Evolutionary conservation across 2,888 invertebrate genomes (phyloP), one percentile per base, ranked within the genome.

Genomic region (Agrochola macilenta): DNA sequence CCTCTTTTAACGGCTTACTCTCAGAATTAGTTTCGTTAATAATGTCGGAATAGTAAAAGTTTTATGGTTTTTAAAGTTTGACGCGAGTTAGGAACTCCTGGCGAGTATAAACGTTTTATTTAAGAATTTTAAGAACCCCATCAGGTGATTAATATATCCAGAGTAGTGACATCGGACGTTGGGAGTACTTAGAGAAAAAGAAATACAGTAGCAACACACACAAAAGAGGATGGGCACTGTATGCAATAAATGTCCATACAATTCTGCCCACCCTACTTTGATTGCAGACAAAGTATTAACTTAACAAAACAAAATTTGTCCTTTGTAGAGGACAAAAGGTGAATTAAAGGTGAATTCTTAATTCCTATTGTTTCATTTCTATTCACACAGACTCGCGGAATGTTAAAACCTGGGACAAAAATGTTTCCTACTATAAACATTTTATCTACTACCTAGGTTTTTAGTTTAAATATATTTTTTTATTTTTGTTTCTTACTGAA

Each of bases 1-100:
- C 89, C 85, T 80, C 87, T 90, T 91, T 94, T 94, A 94, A 95
- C 93, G 91, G 91, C 93, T 93, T 89, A 93, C 92, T 93, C 91
- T 90, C 83, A 88, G 89, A 93, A 92, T 93, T 92, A 92, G 91
- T 91, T 93, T 92, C 88, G 92, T 93, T 93, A 91, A 91, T 93
- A 93, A 92, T 89, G 87, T 89, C 81, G 88, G 91, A 90, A 92
- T 91, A 91, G 92, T 92, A 88, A 90, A 90, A 89, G 88, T 92
- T 93, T 94, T 93, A 93, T 92, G 90, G 88, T 86, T 89, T 90
- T 84, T 81, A 85, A 70, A 57, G 58, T 60, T 7, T 60, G 83
- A 79, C 46, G 60, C 63, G 58, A 85, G 78, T 57, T 1, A 17
- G 9, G n/a, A 81, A 46, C 83, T 78, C 20, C 9, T 54, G 12